Evolutionary conservation across 1,140 invertebrate species (phyloP), one percentile per base, ranked within the genome.

Genomic region (Sarcophaga bullata): DNA sequence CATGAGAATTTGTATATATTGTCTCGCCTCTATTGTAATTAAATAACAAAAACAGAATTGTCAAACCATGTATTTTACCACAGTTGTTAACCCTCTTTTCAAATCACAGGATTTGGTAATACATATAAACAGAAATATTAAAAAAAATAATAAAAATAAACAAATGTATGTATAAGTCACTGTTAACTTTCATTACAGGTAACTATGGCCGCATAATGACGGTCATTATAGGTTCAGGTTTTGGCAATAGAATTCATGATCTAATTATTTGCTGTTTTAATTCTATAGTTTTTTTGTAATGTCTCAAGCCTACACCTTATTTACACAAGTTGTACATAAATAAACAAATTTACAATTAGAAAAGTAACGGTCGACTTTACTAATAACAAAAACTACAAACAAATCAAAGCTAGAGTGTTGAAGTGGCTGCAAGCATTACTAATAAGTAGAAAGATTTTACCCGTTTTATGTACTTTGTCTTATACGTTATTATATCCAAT

Each of bases 301-400:
- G 11, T 1, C 54, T 58, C n/a, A n/a, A n/a, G 54, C 54, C 54
- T 58, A 58, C 54, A 58, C 15, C 13, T 15, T 58, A 13, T 58
- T n/a, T n/a, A 58, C 54, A 15, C 54, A 58, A 58, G 13, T 58
- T 58, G 54, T 58, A n/a, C 54, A 58, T 58, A n/a, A 58, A 58
- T 58, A 37, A 37, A 37, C 25, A 37, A 37, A 37, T 37, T 37
- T 37, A 37, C 25, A 37, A 37, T 4, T 37, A 37, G 25, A 37
- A 37, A 37, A 37, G 4, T 37, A 37, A 37, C 25, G 25, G 4
- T 37, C 25, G 4, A 37, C 25, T 37, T 37, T 37, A 1, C 25
- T 37, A 37, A 37, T 37, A 37, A 37, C 25, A 4, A 37, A 4
- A 37, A 37, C 25, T 37, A 37, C 25, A 37, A 37, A 37, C 25